Evolutionary conservation across 2,888 invertebrate genomes (phyloP), one percentile per base, ranked within the genome.

Genomic region (Cylindroiulus punctatus): DNA sequence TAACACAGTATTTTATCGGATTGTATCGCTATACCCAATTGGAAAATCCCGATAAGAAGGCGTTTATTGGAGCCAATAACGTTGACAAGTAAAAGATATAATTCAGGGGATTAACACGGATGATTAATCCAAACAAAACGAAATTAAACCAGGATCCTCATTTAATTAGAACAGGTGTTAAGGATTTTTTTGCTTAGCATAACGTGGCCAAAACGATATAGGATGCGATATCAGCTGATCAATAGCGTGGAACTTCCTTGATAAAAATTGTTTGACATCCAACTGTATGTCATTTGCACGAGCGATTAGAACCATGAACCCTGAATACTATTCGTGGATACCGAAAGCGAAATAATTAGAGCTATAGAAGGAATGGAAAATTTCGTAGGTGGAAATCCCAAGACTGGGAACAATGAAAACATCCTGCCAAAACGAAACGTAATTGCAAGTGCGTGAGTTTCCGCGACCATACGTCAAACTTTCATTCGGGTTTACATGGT

Each of bases 261-360:
- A 52, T n/a, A n/a, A 52, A n/a, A n/a, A n/a, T 52, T 0, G 52
- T 52, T 52, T n/a, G n/a, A 52, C 52, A n/a, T 52, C 52, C 1
- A 52, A 44, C 12, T 44, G 36, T 44, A 44, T 44, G 52, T n/a
- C 52, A 52, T n/a, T 52, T 7, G 2, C 5, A 52, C 12, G 52
- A 0, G n/a, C 52, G 52, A n/a, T 52, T n/a, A 52, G 19, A 52
- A n/a, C n/a, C 3, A 52, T n/a, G 52, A n/a, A n/a, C n/a, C 1
- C 52, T n/a, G n/a, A 52, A 52, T 10, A n/a, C 52, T 52, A 52
- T 52, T 52, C 52, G 52, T 52, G n/a, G 52, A 52, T 52, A 52
- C 7, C 52, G 52, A 52, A 52, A 52, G 52, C 52, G 52, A 52
- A 52, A 52, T n/a, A 52, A 52, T 44, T 44, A 10, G 12, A 52